These are phyloP conservation scores for Leptinotarsa texana DNA, from an alignment of 1,140 invertebrate genomes.

Conservation along the genomic window DNA sequence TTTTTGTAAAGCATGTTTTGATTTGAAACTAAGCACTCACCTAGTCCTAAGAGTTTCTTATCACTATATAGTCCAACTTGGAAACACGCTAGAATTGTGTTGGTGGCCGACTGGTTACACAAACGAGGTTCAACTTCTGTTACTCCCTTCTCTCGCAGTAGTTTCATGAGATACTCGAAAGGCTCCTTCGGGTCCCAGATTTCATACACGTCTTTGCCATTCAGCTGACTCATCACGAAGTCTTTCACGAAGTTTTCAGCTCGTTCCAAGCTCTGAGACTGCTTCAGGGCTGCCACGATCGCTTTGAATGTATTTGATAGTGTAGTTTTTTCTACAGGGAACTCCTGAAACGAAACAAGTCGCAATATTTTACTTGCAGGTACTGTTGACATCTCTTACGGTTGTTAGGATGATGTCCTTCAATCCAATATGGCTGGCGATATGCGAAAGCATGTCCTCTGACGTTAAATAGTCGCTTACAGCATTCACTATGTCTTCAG, in stretches of 20 bases:
- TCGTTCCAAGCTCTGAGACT: conserved; percentile 63
- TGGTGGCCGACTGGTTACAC: conserved; percentile 74
- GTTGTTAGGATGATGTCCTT: conserved; percentile 78
- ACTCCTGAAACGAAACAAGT: conserved; percentile 66
- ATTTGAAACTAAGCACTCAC: conserved; percentile 58
- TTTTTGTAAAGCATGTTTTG: neutral
- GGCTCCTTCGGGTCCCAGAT: conserved; percentile 82
- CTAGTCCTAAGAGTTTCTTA: conserved; percentile 78
- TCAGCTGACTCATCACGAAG: conserved; percentile 80
- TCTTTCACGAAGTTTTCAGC: conserved; percentile 81
- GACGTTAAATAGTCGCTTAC: conserved; percentile 70
- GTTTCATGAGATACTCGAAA: conserved; percentile 66
- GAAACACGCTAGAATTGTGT: conserved; percentile 80
- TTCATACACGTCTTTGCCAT: conserved; percentile 76
- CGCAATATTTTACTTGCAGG: conserved; percentile 31
- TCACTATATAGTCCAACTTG: conserved; percentile 85
- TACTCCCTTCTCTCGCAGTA: conserved; percentile 60
- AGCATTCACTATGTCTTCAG: conserved; percentile 67
- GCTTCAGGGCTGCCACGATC: conserved; percentile 76
- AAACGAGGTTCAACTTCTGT: conserved; percentile 75
- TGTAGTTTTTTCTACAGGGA: conserved; percentile 70
- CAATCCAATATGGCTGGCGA: conserved; percentile 75
- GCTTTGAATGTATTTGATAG: conserved; percentile 79
- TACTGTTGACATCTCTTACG: conserved; percentile 58
- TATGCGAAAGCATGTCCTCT: conserved; percentile 68